Evolutionary conservation across 2,797 vertebrate genomes (phyloP).

Genomic region (Lepus oiostolus): DNA sequence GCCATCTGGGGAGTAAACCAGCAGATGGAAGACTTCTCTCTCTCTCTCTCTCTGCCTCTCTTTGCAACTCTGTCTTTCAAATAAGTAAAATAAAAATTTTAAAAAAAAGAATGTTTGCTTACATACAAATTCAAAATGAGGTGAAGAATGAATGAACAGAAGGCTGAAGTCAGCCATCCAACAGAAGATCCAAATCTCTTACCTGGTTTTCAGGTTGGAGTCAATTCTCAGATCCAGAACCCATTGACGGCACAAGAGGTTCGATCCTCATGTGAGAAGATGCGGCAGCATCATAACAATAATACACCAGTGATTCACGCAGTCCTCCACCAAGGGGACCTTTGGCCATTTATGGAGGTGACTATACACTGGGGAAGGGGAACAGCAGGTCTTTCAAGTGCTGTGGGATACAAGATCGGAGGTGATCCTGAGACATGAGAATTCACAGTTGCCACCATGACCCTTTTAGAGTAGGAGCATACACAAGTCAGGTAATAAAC

Average conservation of each 20-base stretch:
- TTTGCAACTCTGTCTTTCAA: too few relatives aligned
- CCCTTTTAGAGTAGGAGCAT: background rate
- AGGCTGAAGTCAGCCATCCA: background rate
- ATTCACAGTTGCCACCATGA: background rate
- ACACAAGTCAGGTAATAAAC: background rate
- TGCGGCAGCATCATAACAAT: background rate
- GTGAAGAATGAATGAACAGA: background rate
- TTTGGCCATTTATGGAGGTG: background rate
- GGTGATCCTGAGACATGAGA: background rate
- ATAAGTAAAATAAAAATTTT: too few relatives aligned
- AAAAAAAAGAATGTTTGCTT: background rate
- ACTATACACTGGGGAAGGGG: background rate
- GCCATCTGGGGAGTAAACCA: too few relatives aligned
- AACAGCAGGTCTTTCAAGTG: background rate
- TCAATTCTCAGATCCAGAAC: background rate
- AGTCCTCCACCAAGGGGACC: background rate
- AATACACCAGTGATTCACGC: background rate
- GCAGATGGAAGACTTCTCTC: too few relatives aligned
- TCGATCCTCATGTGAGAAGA: background rate
- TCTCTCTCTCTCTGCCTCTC: too few relatives aligned
- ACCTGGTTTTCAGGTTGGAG: background rate
- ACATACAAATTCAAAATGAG: background rate
- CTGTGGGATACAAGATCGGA: background rate
- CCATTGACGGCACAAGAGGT: background rate
- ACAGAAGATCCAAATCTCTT: slow-evolving; percentile 7